Evolutionary conservation across 1,140 invertebrate genomes (phyloP), one percentile per base, ranked within the genome.

Genomic region (Pemphigus obesinymphae): DNA sequence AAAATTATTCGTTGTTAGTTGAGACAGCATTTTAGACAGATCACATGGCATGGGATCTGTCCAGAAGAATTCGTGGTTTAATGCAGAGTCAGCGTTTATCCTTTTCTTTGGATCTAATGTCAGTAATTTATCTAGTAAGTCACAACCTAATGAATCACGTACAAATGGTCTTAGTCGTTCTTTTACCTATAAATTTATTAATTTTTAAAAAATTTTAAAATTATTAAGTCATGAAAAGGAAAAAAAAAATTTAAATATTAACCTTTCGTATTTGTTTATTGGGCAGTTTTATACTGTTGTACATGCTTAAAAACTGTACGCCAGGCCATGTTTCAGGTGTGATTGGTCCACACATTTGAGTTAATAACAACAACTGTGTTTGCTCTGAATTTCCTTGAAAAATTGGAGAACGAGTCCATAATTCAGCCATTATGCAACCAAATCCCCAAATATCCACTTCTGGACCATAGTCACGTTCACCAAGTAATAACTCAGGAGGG

Each of bases 31-130:
- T 45, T 45, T 10, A 45, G 4, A n/a, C 20, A 20, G 20, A 53
- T n/a, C 50, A 53, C 50, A 92, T 0, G 97, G 96, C 92, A 97
- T 94, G 34, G 97, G 97, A 86, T 98, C 96, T 2, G 92, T 95
- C 96, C 96, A 99, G 87, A 99, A 99, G 87, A 99, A 99, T 85
- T 98, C 96, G 85, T 99, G 97, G 89, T 98, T 97, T 1, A 99
- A 86, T 0, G 97, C 97, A 1, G 92, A 93, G 86, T 99, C 96
- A 0, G 96, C 93, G 87, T 98, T 95, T 37, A 92, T 92, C 83
- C 98, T 88, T 87, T 97, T 97, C 0, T 91, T 90, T 0, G 98
- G 97, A 88, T 99, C 96, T 29, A 99, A 87, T 26, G 94, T 93
- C 11, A 99, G 86, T 10, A 99, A 88, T 87, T 96, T 97, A 85